Base-by-base conservation (phyloP, 2,888 invertebrate genomes). In the Mythimna vitellina region DNA sequence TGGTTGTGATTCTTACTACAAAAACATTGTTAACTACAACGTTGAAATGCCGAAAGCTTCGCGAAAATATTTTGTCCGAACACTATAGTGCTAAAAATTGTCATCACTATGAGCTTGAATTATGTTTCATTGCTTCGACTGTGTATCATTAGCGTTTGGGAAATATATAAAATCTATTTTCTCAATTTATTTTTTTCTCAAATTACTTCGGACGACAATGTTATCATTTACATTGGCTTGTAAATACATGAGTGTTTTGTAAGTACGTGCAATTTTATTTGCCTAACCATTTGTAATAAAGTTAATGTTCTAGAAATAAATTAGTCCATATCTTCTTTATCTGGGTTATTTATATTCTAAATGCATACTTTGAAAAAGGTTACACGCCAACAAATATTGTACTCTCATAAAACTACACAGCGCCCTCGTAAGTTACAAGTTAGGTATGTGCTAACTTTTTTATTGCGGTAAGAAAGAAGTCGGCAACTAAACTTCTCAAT, bases 401-500 rank as follows among this genome's bases (percentile, higher is more conserved):
- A 54, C 38, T 49, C 57, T 66, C 57, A 38, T 75, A 75, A 75
- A 68, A 29, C 32, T n/a, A 58, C 46, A 42, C 57, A 65, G 35
- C 51, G 35, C 51, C 14, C 76, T 22, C 46, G 35, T 35, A 58
- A 53, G 46, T 60, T 38, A 25, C 49, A n/a, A 64, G 10, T 42
- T 56, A 64, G 17, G 46, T 54, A 56, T 53, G 65, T 77, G 54
- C 32, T 61, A 76, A 64, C 60, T 64, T 76, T 73, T 76, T 63
- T 70, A 70, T 61, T 17, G 49, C 49, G 20, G 56, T 29, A 46
- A n/a, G 61, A 77, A 76, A 57, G 32, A 63, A 62, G n/a, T 63
- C 42, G 53, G 14, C 58, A 51, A 67, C 56, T 38, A 68, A 74
- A 75, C 58, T 69, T 81, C 62, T 76, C 70, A 78, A 67, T 69